Percentiles rank a stretch among this genome's conserved stretches.
Evolutionary conservation across 92 coral and sea anemone species (phyloP).

Genomic region (Porites lobata): DNA sequence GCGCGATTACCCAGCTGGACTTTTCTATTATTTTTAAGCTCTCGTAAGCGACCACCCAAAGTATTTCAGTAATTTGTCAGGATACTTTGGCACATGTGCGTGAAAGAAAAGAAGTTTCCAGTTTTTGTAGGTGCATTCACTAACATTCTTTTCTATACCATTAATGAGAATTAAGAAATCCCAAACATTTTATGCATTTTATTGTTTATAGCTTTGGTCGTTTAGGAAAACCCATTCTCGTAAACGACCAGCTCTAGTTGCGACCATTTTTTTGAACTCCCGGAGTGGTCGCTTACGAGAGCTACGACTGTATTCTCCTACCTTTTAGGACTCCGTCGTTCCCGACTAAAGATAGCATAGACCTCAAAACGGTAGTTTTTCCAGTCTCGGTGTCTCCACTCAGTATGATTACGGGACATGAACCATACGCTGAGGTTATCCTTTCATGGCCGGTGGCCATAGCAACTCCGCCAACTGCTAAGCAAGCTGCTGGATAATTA

Average conservation of each 20-base stretch:
- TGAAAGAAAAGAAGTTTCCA: background rate
- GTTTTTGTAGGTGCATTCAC: constrained; percentile 18
- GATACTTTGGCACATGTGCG: background rate
- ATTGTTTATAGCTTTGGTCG: constrained; percentile 13
- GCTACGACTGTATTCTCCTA: constrained; percentile 5
- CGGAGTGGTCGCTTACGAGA: constrained; percentile 11
- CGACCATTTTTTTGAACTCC: background rate
- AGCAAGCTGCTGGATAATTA: constrained; percentile 25
- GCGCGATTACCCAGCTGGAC: constrained; percentile 19
- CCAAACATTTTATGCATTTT: constrained; percentile 6
- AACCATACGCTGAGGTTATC: constrained; percentile 4
- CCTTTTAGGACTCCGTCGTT: too few species aligned
- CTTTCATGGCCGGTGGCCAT: constrained; percentile 20
- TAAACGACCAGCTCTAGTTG: background rate
- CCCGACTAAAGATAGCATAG: too few species aligned
- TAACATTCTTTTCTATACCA: background rate
- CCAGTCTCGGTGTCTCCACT: constrained; percentile 14
- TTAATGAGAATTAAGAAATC: background rate
- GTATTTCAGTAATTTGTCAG: background rate
- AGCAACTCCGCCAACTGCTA: constrained; percentile 15
- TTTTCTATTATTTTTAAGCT: constrained; percentile 25
- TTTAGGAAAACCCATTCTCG: constrained; percentile 16
- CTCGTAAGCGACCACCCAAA: constrained; percentile 16
- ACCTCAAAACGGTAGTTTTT: background rate
- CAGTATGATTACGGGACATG: constrained; percentile 13